Conservation (phyloP, 2,113 vertebrate species). For the Tragulus kanchil region DNA sequence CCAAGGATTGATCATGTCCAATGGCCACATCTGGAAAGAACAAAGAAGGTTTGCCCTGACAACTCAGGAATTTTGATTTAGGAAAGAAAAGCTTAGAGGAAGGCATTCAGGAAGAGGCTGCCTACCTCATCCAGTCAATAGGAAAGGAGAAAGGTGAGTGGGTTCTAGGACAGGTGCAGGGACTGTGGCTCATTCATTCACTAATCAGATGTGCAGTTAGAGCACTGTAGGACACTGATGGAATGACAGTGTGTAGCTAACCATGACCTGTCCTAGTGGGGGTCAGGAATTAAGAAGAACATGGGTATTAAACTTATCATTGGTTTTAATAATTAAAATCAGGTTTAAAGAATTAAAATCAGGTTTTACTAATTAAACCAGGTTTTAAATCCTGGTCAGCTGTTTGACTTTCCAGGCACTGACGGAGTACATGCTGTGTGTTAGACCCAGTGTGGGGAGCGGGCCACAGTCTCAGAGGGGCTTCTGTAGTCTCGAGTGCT, state of each 20-base stretch:
- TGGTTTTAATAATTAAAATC: too few species aligned
- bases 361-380: too few species aligned
- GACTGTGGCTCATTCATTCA: neutral
- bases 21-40: constrained; percentile 71
- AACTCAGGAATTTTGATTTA: constrained; percentile 88
- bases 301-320: neutral
- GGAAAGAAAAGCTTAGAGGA: constrained; percentile 77
- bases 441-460: neutral
- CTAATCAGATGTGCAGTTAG: neutral
- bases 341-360: too few species aligned
- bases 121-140: constrained; percentile 82
- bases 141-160: constrained; percentile 87
- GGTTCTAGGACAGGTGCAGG: neutral
- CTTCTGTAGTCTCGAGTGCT: neutral
- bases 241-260: neutral
- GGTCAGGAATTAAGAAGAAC: neutral
- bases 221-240: neutral
- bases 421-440: neutral
- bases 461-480: neutral
- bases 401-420: neutral
- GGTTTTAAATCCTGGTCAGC: neutral
- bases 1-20: constrained; percentile 72
- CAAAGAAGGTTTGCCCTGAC: constrained; percentile 72
- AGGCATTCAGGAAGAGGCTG: constrained; percentile 90
- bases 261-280: neutral